phyloP scores from a whole-genome alignment of 2,888 invertebrate genomes.

The Cephus pygmeus region DNA sequence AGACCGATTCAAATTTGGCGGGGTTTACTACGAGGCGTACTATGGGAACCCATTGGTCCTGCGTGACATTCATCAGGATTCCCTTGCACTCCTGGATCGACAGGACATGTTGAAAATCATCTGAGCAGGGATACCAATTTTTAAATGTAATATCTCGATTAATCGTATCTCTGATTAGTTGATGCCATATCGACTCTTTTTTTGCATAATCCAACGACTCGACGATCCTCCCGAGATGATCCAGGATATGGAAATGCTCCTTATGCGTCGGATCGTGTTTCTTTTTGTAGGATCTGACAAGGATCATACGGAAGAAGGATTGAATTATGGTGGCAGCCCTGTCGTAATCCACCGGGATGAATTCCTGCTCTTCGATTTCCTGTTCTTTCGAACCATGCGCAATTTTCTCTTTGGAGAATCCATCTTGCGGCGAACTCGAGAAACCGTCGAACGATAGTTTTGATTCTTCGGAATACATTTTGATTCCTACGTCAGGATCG shows the following conservation, averaged over 20 bases:
- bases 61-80: slow-evolving; percentile 5
- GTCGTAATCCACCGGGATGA: not conserved
- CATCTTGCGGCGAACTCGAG: not conserved
- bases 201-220: slow-evolving; percentile 33
- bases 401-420: not conserved
- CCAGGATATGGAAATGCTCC: slow-evolving; percentile 28
- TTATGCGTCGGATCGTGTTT: slow-evolving; percentile 34
- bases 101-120: slow-evolving; percentile 39
- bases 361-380: not conserved
- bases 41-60: slow-evolving; percentile 43
- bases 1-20: slow-evolving; percentile 9
- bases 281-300: slow-evolving; percentile 32
- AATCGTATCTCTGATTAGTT: slow-evolving; percentile 36
- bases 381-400: not conserved
- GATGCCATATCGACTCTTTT: slow-evolving; percentile 18
- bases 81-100: slow-evolving; percentile 37
- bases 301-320: slow-evolving; percentile 39
- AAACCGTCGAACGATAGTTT: not conserved
- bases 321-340: slow-evolving; percentile 38
- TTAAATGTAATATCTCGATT: slow-evolving; percentile 15
- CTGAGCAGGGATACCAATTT: slow-evolving; percentile 33
- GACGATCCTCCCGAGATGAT: slow-evolving; percentile 26
- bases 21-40: slow-evolving; percentile 34
- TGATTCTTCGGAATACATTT: not conserved
- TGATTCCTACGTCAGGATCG: slow-evolving; percentile 25